Evolutionary conservation across 2,888 invertebrate species (phyloP).

Genomic region (Agrotis puta): DNA sequence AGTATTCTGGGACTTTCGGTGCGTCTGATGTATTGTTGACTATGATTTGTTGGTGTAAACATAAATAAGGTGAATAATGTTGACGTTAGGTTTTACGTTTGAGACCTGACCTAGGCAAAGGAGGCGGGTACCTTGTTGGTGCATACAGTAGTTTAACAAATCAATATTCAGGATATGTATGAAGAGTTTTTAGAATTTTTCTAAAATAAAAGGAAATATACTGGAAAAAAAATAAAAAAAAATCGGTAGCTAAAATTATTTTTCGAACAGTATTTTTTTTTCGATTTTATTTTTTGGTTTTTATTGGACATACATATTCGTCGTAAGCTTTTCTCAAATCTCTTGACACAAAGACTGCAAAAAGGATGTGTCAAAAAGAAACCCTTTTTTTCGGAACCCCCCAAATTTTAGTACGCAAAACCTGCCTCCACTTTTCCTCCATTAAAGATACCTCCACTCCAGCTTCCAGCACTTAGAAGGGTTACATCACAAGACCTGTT

Average conservation of each 20-base stretch:
- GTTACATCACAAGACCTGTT: conserved; percentile 49
- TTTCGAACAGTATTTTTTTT: background rate
- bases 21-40: conserved; percentile 11
- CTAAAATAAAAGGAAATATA: background rate
- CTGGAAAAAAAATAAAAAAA: background rate
- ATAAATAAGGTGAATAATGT: conserved; percentile 38
- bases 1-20: background rate
- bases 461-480: background rate
- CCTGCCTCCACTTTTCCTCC: background rate
- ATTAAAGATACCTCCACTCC: conserved; percentile 11
- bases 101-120: conserved; percentile 59
- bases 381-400: rapidly evolving
- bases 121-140: conserved; percentile 18
- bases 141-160: conserved; percentile 3
- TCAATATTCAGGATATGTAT: background rate
- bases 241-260: background rate
- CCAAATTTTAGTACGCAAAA: background rate
- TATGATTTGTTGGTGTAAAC: conserved; percentile 37
- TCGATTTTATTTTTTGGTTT: background rate
- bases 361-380: background rate
- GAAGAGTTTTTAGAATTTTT: background rate
- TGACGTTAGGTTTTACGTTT: conserved; percentile 39
- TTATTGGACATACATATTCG: background rate
- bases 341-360: too few relatives aligned
- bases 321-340: too few relatives aligned